phyloP scores from a whole-genome alignment of 53 echinoderm and acorn worm genomes.

The Stichopus horrens region DNA sequence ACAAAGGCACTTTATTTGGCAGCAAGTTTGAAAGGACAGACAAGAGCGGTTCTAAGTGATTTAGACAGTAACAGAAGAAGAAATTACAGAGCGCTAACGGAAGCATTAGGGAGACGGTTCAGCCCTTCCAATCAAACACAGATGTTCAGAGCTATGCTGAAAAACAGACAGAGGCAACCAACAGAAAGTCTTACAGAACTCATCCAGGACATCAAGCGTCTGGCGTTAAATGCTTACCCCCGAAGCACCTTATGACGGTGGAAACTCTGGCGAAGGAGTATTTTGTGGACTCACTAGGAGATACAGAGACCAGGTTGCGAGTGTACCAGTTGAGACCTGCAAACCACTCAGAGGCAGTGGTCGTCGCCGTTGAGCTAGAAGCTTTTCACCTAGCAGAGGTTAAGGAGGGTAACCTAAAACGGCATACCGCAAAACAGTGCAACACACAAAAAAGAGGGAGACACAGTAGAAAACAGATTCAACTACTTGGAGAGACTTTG shows the following conservation, averaged over 20 bases:
- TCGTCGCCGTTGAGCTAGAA: conserved; percentile 10
- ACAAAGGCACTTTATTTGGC: conserved; percentile 24
- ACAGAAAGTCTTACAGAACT: conserved; percentile 28
- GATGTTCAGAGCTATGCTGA: conserved; percentile 26
- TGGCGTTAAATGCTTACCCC: conserved; percentile 53
- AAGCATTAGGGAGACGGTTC: conserved; percentile 7
- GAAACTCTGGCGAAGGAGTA: conserved; percentile 54
- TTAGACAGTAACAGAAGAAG: conserved; percentile 9
- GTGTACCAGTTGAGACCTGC: conserved; percentile 36
- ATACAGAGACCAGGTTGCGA: conserved; percentile 45
- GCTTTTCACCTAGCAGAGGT: conserved; percentile 26
- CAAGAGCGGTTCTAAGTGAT: conserved; percentile 26
- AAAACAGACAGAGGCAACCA: conserved; percentile 15
- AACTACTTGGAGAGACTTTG: too few species aligned
- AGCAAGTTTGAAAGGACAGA: conserved; percentile 34
- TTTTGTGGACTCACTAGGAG: conserved; percentile 54
- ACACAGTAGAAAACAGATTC: conserved; percentile 26
- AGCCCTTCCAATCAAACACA: conserved; percentile 12
- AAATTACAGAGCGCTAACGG: neutral
- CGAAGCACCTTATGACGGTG: conserved; percentile 43
- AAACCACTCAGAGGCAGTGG: neutral
- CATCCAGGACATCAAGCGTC: conserved; percentile 41
- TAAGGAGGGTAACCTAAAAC: neutral
- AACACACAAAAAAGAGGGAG: neutral
- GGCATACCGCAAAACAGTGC: neutral